Conservation (phyloP, 23 tunicate species). For the Halocynthia roretzi region DNA sequence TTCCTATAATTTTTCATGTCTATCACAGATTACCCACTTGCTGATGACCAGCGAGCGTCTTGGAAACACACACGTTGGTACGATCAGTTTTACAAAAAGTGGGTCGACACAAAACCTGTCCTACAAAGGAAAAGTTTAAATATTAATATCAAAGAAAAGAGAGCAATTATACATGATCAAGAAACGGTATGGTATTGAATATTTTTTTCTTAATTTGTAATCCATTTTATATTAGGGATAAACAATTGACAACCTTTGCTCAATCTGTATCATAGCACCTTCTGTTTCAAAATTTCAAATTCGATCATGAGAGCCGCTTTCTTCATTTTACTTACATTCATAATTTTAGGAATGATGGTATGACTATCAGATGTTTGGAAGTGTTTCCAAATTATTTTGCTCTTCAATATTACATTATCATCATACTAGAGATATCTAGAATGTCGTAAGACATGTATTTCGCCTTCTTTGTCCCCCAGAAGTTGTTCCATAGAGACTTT, state of each 20-base stretch:
- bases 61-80: slow-evolving; percentile 84
- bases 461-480: no score
- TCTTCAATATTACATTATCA: no score
- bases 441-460: no score
- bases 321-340: no score
- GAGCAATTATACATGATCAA: slow-evolving; percentile 32
- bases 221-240: not conserved
- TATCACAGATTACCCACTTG: slow-evolving; percentile 60
- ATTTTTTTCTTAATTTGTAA: not conserved
- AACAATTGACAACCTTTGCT: not conserved
- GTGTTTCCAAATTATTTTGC: no score
- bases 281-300: not conserved
- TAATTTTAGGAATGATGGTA: no score
- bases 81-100: slow-evolving; percentile 41
- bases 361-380: no score
- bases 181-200: slow-evolving; percentile 42
- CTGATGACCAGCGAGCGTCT: slow-evolving; percentile 52
- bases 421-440: no score
- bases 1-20: not conserved
- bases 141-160: slow-evolving; percentile 29
- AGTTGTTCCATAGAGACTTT: no score
- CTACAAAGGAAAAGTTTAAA: slow-evolving; percentile 12
- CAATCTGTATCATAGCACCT: not conserved
- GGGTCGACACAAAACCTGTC: slow-evolving; percentile 37
- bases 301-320: not conserved